Conservation (phyloP, 2,888 invertebrate genomes). For the Glyphotaelius pellucidus region DNA sequence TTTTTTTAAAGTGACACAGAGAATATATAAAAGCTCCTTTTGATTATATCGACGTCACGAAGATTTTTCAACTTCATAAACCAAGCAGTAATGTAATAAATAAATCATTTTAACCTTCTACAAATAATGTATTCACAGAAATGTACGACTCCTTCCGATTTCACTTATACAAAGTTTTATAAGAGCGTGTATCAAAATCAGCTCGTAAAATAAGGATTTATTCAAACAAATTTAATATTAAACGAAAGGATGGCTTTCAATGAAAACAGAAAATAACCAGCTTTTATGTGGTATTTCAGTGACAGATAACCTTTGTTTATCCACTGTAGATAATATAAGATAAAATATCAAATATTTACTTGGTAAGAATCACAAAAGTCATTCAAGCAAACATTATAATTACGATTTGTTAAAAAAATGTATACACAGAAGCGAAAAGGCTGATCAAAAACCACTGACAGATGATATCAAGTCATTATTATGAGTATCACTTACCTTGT, state of each 20-base stretch:
- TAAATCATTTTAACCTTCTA: not conserved
- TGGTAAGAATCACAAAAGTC: not conserved
- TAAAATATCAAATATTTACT: not conserved
- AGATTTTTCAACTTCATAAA: not conserved
- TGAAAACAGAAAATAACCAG: not conserved
- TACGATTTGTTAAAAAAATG: not conserved
- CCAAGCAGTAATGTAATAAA: not conserved
- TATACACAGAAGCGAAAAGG: not conserved
- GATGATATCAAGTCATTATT: not conserved
- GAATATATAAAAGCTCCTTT: not conserved
- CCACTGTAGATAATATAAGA: not conserved
- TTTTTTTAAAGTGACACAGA: not conserved
- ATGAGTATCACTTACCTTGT: conserved; percentile 35
- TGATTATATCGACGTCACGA: not conserved
- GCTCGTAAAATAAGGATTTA: not conserved
- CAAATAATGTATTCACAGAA: not conserved
- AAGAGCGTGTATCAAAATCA: not conserved
- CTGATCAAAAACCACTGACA: not conserved
- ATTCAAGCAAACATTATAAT: not conserved
- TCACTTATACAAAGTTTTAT: not conserved
- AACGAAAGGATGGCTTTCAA: not conserved
- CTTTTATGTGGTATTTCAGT: not conserved
- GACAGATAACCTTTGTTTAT: not conserved
- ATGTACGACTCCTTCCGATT: too few species aligned
- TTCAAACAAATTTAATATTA: not conserved